Percentiles rank a stretch among this genome's conserved stretches.
phyloP scores from a whole-genome alignment of 2,797 vertebrate species.

The Sebastes iracundus region DNA sequence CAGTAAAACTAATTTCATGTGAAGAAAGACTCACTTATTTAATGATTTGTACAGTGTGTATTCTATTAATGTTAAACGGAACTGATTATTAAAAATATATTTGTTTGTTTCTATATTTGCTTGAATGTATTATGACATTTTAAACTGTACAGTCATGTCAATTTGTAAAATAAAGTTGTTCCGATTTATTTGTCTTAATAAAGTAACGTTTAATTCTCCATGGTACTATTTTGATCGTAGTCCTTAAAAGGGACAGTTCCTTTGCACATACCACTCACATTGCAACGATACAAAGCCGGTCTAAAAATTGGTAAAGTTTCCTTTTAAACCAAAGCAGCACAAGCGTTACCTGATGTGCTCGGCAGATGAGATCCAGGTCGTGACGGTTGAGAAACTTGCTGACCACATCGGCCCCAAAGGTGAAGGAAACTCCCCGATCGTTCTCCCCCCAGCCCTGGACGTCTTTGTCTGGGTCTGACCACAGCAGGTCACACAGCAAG shows the following conservation, averaged over 20 bases:
- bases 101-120: neutral
- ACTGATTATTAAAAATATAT: neutral
- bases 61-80: neutral
- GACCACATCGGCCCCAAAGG: constrained; percentile 94
- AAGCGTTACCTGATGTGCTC: constrained; percentile 90
- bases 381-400: constrained; percentile 97
- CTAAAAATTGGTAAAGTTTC: neutral
- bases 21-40: no score
- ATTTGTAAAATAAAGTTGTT: neutral
- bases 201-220: neutral
- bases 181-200: neutral
- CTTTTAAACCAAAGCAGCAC: neutral
- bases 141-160: neutral
- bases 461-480: constrained; percentile 95
- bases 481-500: constrained; percentile 92
- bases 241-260: neutral
- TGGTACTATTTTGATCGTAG: neutral
- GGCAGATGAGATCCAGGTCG: constrained; percentile 94
- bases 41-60: neutral
- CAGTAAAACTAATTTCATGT: no score
- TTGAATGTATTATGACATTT: neutral
- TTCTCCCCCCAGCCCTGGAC: constrained; percentile 97
- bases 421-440: constrained; percentile 94
- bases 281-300: neutral
- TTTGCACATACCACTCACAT: neutral